Evolutionary conservation across 1,140 invertebrate genomes (phyloP), one percentile per base, ranked within the genome.

Genomic region (Zaprionus ornatus): DNA sequence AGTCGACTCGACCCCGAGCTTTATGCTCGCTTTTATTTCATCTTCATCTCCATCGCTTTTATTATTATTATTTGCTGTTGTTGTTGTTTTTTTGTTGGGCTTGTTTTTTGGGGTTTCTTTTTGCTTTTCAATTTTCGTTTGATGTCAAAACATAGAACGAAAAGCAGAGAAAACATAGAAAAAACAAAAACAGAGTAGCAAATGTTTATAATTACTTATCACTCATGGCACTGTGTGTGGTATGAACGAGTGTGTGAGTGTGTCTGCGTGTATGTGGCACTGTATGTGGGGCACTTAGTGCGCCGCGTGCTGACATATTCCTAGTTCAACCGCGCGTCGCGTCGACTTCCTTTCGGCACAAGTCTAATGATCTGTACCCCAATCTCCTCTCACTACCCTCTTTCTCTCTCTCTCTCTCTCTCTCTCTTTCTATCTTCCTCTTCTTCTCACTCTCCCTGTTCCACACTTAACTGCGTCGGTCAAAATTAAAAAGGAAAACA

Each of bases 131-230:
- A 80, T 82, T 87, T 45, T 79, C 84, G 63, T 87, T 88, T 88
- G 78, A 87, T 83, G 84, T 88, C 84, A 88, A 88, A 83, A 48
- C 37, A 81, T 66, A 40, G 50, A n/a, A 23, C 45, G 40, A 15
- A 69, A 25, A 37, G 12, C n/a, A 35, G 15, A 54, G 17, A 52
- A 71, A 55, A 21, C 15, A 37, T 19, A 55, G 27, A 59, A 67
- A 52, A 54, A 25, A 56, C 19, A 62, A 74, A 62, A 55, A 61
- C 13, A 61, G 59, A 61, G 74, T 73, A 70, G 76, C 74, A 80
- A 80, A 88, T 84, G 74, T 80, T 78, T 80, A 77, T 75, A 88
- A 80, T 87, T 88, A 71, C 80, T 82, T 83, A 87, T 80, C 83
- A 76, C 70, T 68, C 37, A 23, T 54, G 32, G 35, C 19, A 7